These are phyloP conservation scores for Ceratosolen fusciceps DNA, from an alignment of 1,140 invertebrate genomes.

Conservation along the genomic window DNA sequence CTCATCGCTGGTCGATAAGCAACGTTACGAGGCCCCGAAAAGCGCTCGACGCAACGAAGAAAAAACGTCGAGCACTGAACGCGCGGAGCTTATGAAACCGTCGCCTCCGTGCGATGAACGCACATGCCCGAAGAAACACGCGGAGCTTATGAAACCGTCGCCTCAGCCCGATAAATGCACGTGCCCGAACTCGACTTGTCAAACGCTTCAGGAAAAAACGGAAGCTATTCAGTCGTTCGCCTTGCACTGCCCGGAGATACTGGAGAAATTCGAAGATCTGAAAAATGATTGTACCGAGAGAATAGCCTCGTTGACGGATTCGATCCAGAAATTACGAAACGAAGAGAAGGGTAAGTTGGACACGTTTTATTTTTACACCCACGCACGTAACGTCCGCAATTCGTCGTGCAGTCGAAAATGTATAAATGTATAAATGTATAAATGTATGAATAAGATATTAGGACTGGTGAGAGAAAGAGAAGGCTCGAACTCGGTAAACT, in stretches of 20 bases:
- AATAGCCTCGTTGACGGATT: slow-evolving; percentile 62
- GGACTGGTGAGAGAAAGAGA: too few relatives aligned
- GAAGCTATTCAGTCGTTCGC: slow-evolving; percentile 52
- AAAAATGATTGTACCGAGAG: slow-evolving; percentile 63
- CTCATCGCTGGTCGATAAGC: slow-evolving; percentile 17
- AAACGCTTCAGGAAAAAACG: slow-evolving; percentile 55
- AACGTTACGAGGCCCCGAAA: not conserved
- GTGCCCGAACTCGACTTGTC: slow-evolving; percentile 62
- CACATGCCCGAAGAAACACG: not conserved
- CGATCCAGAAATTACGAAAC: slow-evolving; percentile 62
- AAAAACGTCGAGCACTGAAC: not conserved
- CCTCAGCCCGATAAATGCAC: slow-evolving; percentile 43
- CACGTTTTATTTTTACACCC: too few relatives aligned
- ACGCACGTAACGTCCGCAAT: too few relatives aligned
- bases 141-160: not conserved
- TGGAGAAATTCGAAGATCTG: slow-evolving; percentile 62
- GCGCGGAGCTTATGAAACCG: not conserved
- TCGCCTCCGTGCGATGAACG: not conserved
- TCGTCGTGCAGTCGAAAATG: too few relatives aligned
- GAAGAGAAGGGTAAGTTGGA: slow-evolving; percentile 61
- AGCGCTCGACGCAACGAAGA: not conserved
- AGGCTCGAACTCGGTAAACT: too few relatives aligned
- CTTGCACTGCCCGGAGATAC: slow-evolving; percentile 57
- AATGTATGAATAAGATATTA: too few relatives aligned
- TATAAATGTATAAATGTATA: too few relatives aligned